Evolutionary conservation across 1,140 invertebrate genomes (phyloP).

Genomic region (Orchesella cincta): DNA sequence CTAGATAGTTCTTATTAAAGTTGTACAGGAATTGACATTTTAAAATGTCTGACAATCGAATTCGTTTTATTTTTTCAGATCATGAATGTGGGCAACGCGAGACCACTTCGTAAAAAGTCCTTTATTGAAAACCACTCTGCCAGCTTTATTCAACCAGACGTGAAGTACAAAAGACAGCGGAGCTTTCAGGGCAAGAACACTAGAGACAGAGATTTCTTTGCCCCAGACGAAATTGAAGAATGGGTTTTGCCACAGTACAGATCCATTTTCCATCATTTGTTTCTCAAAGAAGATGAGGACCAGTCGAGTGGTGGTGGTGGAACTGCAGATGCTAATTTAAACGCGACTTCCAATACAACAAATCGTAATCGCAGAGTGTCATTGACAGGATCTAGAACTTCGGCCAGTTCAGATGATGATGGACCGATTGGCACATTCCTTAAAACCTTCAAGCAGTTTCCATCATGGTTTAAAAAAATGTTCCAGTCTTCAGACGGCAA

Average conservation of each 20-base stretch:
- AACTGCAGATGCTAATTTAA: not conserved
- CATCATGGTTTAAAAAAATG: conserved; percentile 4
- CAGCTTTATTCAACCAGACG: no score
- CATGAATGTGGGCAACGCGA: conserved; percentile 14
- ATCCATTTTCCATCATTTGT: conserved; percentile 38
- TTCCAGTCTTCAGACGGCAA: not conserved
- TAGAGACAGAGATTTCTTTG: conserved; percentile 28
- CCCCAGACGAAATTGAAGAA: conserved; percentile 4
- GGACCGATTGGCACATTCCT: not conserved
- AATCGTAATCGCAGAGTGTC: not conserved
- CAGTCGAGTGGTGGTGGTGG: not conserved
- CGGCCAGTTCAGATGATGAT: not conserved
- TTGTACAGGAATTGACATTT: no score
- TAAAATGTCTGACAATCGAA: no score
- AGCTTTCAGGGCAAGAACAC: not conserved
- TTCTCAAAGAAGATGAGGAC: conserved; percentile 27
- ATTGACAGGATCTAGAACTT: not conserved
- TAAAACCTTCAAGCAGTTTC: not conserved
- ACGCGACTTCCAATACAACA: not conserved
- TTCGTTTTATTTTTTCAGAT: not conserved
- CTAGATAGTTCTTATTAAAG: not conserved
- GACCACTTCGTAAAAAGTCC: conserved; percentile 4
- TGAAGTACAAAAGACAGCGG: not conserved
- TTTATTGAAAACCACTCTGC: no score
- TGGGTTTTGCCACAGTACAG: conserved; percentile 37